Conservation (phyloP, 2,113 vertebrate genomes). For the Sceloporus undulatus region DNA sequence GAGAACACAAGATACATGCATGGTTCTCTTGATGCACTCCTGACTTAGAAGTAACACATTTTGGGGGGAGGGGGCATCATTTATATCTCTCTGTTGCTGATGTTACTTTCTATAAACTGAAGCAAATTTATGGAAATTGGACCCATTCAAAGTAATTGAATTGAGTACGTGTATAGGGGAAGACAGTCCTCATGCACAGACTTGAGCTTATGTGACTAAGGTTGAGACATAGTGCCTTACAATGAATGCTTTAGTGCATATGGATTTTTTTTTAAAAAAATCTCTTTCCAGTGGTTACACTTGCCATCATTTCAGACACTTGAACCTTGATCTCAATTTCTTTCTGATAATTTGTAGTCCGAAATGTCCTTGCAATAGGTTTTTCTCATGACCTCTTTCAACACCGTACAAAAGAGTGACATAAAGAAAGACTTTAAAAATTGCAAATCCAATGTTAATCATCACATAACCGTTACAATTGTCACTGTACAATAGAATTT, state of each 20-base stretch:
- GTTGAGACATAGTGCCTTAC: background rate
- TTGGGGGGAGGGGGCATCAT: background rate
- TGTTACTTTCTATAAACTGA: background rate
- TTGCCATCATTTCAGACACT: constrained; percentile 27
- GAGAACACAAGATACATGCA: no score
- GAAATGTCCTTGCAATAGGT: constrained; percentile 16
- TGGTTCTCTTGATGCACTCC: no score
- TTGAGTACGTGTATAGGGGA: background rate
- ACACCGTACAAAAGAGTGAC: background rate
- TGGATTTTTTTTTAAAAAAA: background rate
- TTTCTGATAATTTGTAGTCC: constrained; percentile 43
- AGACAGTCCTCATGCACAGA: background rate
- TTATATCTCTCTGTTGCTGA: background rate
- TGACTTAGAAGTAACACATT: background rate
- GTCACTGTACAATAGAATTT: background rate
- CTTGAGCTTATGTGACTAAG: background rate
- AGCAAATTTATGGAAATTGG: constrained; percentile 24
- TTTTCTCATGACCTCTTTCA: constrained; percentile 50
- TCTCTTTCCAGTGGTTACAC: background rate
- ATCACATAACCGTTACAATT: constrained; percentile 27
- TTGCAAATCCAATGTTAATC: constrained; percentile 26
- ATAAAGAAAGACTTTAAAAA: constrained; percentile 50
- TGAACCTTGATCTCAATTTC: constrained; percentile 45
- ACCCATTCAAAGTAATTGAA: background rate
- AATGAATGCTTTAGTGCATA: constrained; percentile 20